Percentiles rank a stretch among this genome's conserved stretches.
These are phyloP conservation scores for Tethya wilhelma DNA, from an alignment of 37 sponge, comb jelly and placozoan genomes.

Conservation along the genomic window DNA sequence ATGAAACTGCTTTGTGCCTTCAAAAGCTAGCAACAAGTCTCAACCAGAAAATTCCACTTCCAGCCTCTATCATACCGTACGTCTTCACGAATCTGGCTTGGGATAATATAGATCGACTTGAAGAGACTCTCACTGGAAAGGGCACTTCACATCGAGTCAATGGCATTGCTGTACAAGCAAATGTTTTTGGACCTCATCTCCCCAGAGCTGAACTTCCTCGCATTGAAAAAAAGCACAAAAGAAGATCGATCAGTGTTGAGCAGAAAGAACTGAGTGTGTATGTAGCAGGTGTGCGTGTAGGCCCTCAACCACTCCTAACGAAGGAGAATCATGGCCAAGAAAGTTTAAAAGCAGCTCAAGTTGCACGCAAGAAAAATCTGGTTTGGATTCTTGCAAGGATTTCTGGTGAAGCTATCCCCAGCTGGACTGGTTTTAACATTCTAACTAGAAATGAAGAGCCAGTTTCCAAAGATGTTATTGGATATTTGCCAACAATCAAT, in stretches of 20 bases:
- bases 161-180: no score
- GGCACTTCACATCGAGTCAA: slow-evolving; percentile 8
- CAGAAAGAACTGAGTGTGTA: background rate
- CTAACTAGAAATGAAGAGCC: no score
- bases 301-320: background rate
- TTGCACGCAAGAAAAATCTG: slow-evolving; percentile 1
- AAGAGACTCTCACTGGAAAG: slow-evolving; percentile 11
- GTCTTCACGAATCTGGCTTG: no score
- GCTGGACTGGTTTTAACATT: background rate
- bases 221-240: no score
- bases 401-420: background rate
- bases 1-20: slow-evolving; percentile 2
- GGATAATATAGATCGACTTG: slow-evolving; percentile 7
- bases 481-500: slow-evolving; percentile 8
- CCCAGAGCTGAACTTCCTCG: slow-evolving; percentile 4
- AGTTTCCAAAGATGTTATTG: background rate
- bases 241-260: slow-evolving; percentile 7
- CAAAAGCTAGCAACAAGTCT: slow-evolving; percentile 11
- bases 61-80: no score
- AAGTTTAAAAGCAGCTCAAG: background rate
- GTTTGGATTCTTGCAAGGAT: slow-evolving; percentile 3
- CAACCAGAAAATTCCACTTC: slow-evolving; percentile 6
- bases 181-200: no score
- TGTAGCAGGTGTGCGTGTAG: slow-evolving; percentile 8
- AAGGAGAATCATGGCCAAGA: background rate